Evolutionary conservation across 2,888 invertebrate species (phyloP), one percentile per base, ranked within the genome.

Genomic region (Cynaeus angustus): DNA sequence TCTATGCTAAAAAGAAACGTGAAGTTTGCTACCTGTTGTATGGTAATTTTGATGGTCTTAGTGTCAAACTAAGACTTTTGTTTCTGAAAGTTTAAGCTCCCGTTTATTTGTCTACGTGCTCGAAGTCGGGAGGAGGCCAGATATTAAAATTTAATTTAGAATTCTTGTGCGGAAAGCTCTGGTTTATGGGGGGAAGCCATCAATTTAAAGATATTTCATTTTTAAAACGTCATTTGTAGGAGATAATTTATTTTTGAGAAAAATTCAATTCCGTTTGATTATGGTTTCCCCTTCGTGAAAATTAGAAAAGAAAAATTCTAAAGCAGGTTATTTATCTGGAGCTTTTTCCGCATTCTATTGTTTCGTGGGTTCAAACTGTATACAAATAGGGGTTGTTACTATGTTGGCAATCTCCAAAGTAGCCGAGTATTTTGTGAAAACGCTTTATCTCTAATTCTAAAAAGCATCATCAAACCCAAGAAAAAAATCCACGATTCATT

Each of bases 1-100:
- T 56, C 56, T 41, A 26, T 10, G 28, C 3, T 50, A 28, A 28
- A 50, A 50, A 50, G 48, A 37, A 46, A 61, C 16, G 45, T 14
- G 37, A 13, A 26, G 28, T 43, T 59, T 43, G 7, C 56, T 59
- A 81, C 79, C 81, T 81, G 80, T 79, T 80, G 78, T 81, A 80
- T 80, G 80, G 75, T 80, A 82, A 82, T 81, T 79, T 77, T 71
- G 77, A 76, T 77, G 76, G 75, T 74, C 78, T 79, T 79, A 78
- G 79, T 80, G 78, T 75, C 75, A 21, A 21, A 21, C 21, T 4
- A 4, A 66, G 78, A 78, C 77, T 66, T 41, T 62, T 56, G 37
- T 66, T 66, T 62, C 53, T 8, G 43, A 50, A 61, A 50, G 12
- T 59, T 37, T 46, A 66, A 59, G 48, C 16, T 26, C 12, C 28